Evolutionary conservation across 53 echinoderm and acorn worm species (phyloP).

Genomic region (Pentamera pediparva): DNA sequence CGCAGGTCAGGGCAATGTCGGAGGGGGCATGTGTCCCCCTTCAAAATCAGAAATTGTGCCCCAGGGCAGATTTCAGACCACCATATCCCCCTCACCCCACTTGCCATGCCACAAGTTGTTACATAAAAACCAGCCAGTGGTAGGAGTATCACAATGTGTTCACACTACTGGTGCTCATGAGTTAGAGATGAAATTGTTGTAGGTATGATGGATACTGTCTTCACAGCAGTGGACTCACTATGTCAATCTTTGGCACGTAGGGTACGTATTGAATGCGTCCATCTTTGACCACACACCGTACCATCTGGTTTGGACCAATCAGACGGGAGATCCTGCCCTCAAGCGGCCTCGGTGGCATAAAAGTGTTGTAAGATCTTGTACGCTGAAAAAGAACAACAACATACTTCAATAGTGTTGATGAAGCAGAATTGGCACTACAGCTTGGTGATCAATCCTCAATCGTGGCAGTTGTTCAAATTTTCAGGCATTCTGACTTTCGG

Average conservation of each 20-base stretch:
- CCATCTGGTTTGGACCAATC: conserved; percentile 91
- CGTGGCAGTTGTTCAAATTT: too few relatives aligned
- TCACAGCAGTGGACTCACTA: conserved; percentile 46
- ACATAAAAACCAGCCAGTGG: too few relatives aligned
- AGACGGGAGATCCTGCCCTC: conserved; percentile 93
- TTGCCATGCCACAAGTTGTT: too few relatives aligned
- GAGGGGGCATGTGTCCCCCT: too few relatives aligned
- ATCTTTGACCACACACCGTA: conserved; percentile 95
- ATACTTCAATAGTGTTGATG: too few relatives aligned
- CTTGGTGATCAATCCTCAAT: too few relatives aligned
- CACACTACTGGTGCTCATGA: too few relatives aligned
- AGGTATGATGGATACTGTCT: neutral
- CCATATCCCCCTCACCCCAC: neutral
- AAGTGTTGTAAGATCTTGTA: conserved; percentile 76
- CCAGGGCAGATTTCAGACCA: neutral
- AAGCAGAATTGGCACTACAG: too few relatives aligned
- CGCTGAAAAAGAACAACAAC: conserved; percentile 27
- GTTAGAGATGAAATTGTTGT: too few relatives aligned
- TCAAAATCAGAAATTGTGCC: neutral
- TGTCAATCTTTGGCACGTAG: conserved; percentile 98
- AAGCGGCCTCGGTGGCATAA: conserved; percentile 88
- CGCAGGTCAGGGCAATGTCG: too few relatives aligned
- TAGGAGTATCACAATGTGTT: too few relatives aligned
- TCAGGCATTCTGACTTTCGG: too few relatives aligned
- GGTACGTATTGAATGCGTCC: conserved; percentile 92